Evolutionary conservation across 2,888 invertebrate species (phyloP), one percentile per base, ranked within the genome.

Genomic region (Cryptus viduatorius): DNA sequence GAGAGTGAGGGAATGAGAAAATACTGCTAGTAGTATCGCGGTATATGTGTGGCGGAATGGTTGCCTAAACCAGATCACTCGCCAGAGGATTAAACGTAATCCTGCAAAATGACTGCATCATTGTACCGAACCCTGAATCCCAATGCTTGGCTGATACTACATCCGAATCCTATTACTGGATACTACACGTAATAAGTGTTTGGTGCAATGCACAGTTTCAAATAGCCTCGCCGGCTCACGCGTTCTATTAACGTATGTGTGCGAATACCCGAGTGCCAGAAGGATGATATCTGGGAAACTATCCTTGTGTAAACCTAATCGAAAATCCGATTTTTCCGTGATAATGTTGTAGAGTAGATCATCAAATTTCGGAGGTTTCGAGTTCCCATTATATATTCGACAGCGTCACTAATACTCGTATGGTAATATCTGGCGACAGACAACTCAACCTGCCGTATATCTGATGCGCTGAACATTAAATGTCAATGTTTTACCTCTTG

Each of bases 91-190:
- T 79, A 79, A 82, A 75, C 75, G 69, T 84, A 84, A 84, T 84
- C 82, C 84, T 73, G 53, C 73, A 42, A 79, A 84, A 84, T 84
- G 84, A 81, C 73, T 84, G 72, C 84, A 61, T 79, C 79, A 84
- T 75, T 61, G 79, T 44, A 31, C 37, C 67, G 67, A 24, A 46
- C 75, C 68, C 71, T 44, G 65, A 79, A 75, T 71, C 48, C 61
- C 75, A 79, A 56, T 75, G 82, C 76, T 37, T 71, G 69, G 56
- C 79, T 48, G 65, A 65, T 42, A 42, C 65, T 42, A 31, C 46
- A 71, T 69, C 24, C 78, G 61, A 64, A 67, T 56, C 79, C 75
- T 78, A 81, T 81, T 78, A 75, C 73, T 53, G 68, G 64, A 78
- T 50, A 64, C 50, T 64, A 65, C 19, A 8, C 42, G 50, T 64